Evolutionary conservation across 2,113 vertebrate genomes (phyloP).

Genomic region (Miniopterus natalensis): DNA sequence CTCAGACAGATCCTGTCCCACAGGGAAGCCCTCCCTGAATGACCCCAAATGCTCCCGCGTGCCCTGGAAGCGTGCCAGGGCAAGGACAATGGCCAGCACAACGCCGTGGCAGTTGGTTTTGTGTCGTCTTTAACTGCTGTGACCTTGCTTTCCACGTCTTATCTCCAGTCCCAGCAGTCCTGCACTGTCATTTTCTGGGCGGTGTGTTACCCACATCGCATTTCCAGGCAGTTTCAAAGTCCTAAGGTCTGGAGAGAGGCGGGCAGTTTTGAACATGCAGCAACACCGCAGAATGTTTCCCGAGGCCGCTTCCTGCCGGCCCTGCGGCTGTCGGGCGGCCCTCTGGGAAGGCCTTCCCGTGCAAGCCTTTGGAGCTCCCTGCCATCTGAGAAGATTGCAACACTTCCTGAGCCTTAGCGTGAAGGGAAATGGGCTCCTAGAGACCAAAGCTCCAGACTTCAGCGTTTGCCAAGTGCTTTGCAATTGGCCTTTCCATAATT

Average conservation of each 20-base stretch:
- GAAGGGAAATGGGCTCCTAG: neutral
- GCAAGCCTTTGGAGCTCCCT: neutral
- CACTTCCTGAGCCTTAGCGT: neutral
- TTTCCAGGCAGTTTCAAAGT: neutral
- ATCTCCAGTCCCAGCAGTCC: neutral
- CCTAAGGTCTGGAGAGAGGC: neutral
- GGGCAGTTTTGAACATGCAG: neutral
- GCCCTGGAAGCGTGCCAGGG: neutral
- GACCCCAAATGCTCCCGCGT: neutral
- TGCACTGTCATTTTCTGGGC: neutral
- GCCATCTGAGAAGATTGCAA: neutral
- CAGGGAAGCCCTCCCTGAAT: neutral
- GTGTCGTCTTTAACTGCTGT: neutral
- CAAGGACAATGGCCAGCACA: no score
- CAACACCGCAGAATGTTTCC: neutral
- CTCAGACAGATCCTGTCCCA: neutral
- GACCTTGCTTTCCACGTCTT: neutral
- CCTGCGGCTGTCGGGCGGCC: neutral
- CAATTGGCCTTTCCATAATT: neutral
- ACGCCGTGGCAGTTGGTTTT: accelerated
- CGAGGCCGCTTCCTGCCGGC: neutral
- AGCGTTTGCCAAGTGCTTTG: slow-evolving; percentile 36
- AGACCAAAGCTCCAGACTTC: neutral
- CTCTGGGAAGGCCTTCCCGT: neutral
- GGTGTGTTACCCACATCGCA: neutral